phyloP scores from a whole-genome alignment of 2,797 vertebrate genomes.

The Lagodon rhomboides region DNA sequence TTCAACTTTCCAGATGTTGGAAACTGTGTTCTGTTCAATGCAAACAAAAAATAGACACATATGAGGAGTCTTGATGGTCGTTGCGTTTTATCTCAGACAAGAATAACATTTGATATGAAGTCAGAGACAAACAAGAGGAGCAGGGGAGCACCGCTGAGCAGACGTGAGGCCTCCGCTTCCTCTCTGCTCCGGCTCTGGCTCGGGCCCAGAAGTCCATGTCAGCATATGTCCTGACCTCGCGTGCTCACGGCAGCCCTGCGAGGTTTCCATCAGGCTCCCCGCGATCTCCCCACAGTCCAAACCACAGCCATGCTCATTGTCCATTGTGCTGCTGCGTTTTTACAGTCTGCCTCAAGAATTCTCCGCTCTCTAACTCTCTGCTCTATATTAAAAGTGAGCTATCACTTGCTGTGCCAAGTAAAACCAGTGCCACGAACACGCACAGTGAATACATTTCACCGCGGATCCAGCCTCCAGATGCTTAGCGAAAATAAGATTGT shows the following conservation, averaged over 20 bases:
- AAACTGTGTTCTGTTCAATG: neutral
- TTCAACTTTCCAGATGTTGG: conserved; percentile 11
- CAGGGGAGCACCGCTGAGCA: conserved; percentile 31
- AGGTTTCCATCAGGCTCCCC: conserved; percentile 73
- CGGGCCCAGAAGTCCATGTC: conserved; percentile 74
- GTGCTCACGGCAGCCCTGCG: conserved; percentile 69
- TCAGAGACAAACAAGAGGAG: conserved; percentile 46
- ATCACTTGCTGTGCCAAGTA: conserved; percentile 78
- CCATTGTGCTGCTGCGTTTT: conserved; percentile 83
- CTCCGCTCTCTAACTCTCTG: conserved; percentile 56
- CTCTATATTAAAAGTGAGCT: conserved; percentile 78
- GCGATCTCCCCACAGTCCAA: conserved; percentile 61
- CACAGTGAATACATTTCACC: conserved; percentile 63
- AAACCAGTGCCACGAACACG: conserved; percentile 73
- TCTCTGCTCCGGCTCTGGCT: conserved; percentile 60
- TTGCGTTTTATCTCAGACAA: neutral
- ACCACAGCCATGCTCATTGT: conserved; percentile 84
- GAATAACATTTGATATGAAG: conserved; percentile 36
- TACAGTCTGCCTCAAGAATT: conserved; percentile 79
- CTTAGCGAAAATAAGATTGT: conserved; percentile 66
- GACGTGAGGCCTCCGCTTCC: conserved; percentile 64
- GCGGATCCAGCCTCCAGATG: conserved; percentile 63
- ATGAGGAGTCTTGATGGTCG: neutral
- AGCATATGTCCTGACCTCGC: conserved; percentile 82
- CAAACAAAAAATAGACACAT: neutral